A percentile compares a stretch with the other conserved stretches of the same genome.
These are phyloP conservation scores for Lepus townsendii DNA, from an alignment of 2,797 vertebrate genomes.

Conservation along the genomic window DNA sequence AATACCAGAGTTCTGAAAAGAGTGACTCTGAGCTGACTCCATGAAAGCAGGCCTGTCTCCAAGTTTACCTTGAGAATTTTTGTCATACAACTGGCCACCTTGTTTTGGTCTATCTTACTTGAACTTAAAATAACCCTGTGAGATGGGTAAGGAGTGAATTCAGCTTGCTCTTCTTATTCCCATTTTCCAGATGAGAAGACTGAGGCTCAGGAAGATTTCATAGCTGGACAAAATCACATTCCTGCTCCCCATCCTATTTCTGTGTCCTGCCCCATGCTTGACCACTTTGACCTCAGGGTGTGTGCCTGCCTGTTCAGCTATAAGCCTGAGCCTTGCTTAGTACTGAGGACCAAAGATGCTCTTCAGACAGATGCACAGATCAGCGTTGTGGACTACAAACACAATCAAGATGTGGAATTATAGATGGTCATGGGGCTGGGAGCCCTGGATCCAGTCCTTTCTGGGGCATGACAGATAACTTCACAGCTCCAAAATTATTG, in stretches of 20 bases:
- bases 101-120: background rate
- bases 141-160: background rate
- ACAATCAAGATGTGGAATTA: background rate
- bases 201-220: background rate
- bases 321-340: background rate
- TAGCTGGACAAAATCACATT: background rate
- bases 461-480: background rate
- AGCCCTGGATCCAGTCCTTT: background rate
- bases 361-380: background rate
- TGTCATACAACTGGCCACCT: background rate
- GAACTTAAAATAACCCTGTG: background rate
- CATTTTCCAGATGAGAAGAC: conserved; percentile 3
- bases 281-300: background rate
- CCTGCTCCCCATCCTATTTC: background rate
- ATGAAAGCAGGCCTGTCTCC: background rate
- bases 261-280: background rate
- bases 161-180: background rate
- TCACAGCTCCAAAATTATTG: conserved; percentile 41
- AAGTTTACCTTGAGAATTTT: background rate
- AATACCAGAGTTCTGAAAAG: background rate
- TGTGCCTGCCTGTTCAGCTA: background rate
- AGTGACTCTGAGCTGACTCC: background rate
- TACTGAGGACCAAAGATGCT: background rate
- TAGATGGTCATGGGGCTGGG: background rate
- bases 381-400: background rate